Evolutionary conservation across 2,888 invertebrate species (phyloP).

Genomic region (Altica lythri): DNA sequence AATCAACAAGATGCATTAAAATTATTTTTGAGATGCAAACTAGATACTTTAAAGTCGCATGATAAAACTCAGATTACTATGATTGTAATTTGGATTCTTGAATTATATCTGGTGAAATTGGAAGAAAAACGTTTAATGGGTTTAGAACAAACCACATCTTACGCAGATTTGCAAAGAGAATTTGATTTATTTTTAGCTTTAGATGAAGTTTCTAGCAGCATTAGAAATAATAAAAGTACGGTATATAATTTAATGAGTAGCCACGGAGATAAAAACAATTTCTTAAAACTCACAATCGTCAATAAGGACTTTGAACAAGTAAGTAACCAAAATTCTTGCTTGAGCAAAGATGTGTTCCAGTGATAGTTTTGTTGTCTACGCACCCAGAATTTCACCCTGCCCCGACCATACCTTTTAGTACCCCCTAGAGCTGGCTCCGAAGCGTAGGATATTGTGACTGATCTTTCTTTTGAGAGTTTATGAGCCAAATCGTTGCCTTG

Average conservation of each 20-base stretch:
- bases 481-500: too few relatives aligned
- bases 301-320: slow-evolving; percentile 89
- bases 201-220: slow-evolving; percentile 76
- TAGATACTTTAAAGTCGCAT: slow-evolving; percentile 71
- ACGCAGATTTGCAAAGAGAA: slow-evolving; percentile 70
- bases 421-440: too few relatives aligned
- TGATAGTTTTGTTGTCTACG: too few relatives aligned
- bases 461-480: too few relatives aligned
- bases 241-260: slow-evolving; percentile 91
- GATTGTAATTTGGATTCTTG: slow-evolving; percentile 93
- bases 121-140: slow-evolving; percentile 68
- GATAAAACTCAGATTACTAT: slow-evolving; percentile 90
- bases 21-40: slow-evolving; percentile 73
- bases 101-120: slow-evolving; percentile 87
- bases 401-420: too few relatives aligned
- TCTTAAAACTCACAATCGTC: slow-evolving; percentile 83
- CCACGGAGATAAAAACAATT: slow-evolving; percentile 91
- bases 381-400: too few relatives aligned
- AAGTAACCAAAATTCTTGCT: slow-evolving; percentile 9
- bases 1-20: slow-evolving; percentile 85
- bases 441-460: too few relatives aligned
- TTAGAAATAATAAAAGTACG: slow-evolving; percentile 78
- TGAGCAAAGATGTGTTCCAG: too few relatives aligned
- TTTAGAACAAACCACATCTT: slow-evolving; percentile 54
- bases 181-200: slow-evolving; percentile 77